These are phyloP conservation scores for Semotilus atromaculatus DNA, from an alignment of 2,797 vertebrate genomes.

Conservation along the genomic window DNA sequence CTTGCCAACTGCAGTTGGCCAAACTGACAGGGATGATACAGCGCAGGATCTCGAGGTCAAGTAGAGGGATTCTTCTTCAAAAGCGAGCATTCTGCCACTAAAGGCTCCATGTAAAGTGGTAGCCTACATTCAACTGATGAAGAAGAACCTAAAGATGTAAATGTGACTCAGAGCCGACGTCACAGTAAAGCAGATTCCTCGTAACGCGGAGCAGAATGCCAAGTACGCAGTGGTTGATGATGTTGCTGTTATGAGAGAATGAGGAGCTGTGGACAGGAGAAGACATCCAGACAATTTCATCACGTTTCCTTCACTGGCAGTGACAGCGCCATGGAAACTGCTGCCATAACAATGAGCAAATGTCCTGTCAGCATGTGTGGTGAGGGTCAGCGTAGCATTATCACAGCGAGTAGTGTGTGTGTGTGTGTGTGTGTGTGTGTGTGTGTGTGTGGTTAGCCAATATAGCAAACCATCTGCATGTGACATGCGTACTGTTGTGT, in stretches of 20 bases:
- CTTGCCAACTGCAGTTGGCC: slow-evolving; percentile 58
- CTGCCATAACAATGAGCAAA: slow-evolving; percentile 51
- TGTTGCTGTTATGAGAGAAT: slow-evolving; percentile 21
- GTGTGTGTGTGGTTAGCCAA: no score
- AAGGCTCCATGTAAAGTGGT: background rate
- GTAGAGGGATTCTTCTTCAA: slow-evolving; percentile 27
- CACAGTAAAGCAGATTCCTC: slow-evolving; percentile 11
- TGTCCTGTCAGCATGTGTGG: slow-evolving; percentile 19
- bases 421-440: no score
- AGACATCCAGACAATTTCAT: slow-evolving; percentile 39
- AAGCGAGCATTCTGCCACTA: background rate
- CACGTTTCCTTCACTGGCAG: slow-evolving; percentile 34
- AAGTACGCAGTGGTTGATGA: slow-evolving; percentile 21
- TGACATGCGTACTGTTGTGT: background rate
- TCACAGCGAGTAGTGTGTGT: background rate
- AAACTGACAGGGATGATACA: slow-evolving; percentile 25
- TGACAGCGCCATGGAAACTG: slow-evolving; percentile 47
- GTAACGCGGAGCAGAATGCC: background rate
- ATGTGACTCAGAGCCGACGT: background rate
- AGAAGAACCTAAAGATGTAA: background rate
- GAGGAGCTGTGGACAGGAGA: slow-evolving; percentile 40
- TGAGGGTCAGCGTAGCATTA: background rate
- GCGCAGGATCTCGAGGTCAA: slow-evolving; percentile 46
- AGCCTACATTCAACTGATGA: background rate
- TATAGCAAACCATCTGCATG: slow-evolving; percentile 21